Base-by-base conservation (phyloP, 2,888 invertebrate genomes). In the Thymelicus acteon region DNA sequence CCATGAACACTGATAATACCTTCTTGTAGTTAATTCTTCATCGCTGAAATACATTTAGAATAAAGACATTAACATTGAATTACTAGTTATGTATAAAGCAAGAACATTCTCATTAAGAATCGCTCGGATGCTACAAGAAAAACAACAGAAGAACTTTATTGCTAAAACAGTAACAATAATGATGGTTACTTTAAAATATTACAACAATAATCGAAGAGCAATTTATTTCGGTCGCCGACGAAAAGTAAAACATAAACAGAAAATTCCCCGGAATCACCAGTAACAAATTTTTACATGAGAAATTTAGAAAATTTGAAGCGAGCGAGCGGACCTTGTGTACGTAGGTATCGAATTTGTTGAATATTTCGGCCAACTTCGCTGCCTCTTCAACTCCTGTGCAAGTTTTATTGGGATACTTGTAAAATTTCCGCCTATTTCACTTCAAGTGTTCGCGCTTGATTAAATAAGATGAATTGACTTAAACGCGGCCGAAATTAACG, bases 321-420 rank as follows among this genome's bases (percentile, higher is more conserved):
- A 58, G 60, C 63, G 63, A 71, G 60, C 72, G 72, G 72, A 70
- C 73, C 15, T 63, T 75, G 75, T 76, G 73, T 75, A 76, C 75
- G 76, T 82, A 86, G 82, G 83, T 86, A 86, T 85, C 82, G 85
- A 86, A 87, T 88, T 90, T 82, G 87, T 86, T 84, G 89, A 86
- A 90, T 88, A 89, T 89, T 89, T 88, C 82, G 85, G 79, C 82
- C 78, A 88, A 90, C 82, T 89, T 87, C 75, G 79, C 75, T 76
- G 80, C 79, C 83, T 84, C 82, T 81, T 83, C 85, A 85, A 92
- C 90, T 91, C 86, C 79, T 72, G 75, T 76, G 82, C 86, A 91
- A 92, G 87, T 93, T 92, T 92, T 93, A 92, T 93, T 92, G 87
- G 92, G 92, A 92, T 92, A 92, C 93, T 93, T 92, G 92, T 91